Conservation (phyloP, 2,797 vertebrate species). For the Microtus californicus region DNA sequence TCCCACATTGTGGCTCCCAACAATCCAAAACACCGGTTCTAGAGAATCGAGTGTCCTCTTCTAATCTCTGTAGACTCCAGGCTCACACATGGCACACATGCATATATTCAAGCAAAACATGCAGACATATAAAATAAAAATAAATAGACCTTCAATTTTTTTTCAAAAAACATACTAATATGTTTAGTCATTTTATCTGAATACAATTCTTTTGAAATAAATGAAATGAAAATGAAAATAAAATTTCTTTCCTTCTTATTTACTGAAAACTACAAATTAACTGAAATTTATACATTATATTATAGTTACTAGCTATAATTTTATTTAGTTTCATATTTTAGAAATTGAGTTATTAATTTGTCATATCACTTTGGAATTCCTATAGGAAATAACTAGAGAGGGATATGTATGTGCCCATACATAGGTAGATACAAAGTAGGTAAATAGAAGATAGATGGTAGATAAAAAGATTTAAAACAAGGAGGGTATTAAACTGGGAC, state of each 20-base stretch:
- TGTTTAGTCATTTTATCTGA: conserved; percentile 43
- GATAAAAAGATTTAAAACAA: no score
- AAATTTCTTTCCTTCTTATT: conserved; percentile 52
- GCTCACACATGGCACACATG: no score
- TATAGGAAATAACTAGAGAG: neutral
- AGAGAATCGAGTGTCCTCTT: neutral
- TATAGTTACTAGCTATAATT: neutral
- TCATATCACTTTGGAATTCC: neutral
- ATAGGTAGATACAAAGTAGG: neutral
- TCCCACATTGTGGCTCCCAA: neutral
- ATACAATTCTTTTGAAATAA: neutral
- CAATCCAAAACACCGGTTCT: neutral
- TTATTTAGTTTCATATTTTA: conserved; percentile 39
- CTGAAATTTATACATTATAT: neutral
- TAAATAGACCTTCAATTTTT: neutral
- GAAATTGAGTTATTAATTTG: conserved; percentile 59
- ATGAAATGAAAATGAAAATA: neutral
- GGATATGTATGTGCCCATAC: rapidly evolving
- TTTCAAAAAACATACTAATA: conserved; percentile 11
- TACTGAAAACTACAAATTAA: neutral
- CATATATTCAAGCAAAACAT: neutral
- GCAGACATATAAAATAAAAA: neutral
- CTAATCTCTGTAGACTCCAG: neutral
- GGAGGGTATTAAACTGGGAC: no score
- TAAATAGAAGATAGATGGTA: neutral